These are phyloP conservation scores for Ectropis grisescens DNA, from an alignment of 1,140 invertebrate genomes.

Conservation along the genomic window DNA sequence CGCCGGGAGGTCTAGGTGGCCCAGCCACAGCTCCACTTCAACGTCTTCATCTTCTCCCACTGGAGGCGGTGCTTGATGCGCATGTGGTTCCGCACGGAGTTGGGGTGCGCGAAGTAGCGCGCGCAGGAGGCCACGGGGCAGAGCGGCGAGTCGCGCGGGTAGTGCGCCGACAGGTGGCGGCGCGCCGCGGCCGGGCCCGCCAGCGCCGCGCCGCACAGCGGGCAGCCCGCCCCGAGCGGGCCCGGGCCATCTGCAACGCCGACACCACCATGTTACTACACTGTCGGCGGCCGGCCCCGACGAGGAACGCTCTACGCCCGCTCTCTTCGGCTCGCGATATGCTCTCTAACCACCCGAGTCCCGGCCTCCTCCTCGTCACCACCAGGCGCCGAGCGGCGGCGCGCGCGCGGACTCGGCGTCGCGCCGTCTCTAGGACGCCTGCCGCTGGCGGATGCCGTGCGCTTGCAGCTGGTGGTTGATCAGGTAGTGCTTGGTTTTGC, in stretches of 20 bases:
- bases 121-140: slow-evolving; percentile 82
- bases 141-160: slow-evolving; percentile 83
- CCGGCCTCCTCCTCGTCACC: slow-evolving; percentile 18
- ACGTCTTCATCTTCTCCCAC: slow-evolving; percentile 85
- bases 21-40: slow-evolving; percentile 79
- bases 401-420: slow-evolving; percentile 79
- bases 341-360: too few species aligned
- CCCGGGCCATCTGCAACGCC: slow-evolving; percentile 65
- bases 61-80: slow-evolving; percentile 82
- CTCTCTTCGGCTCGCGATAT: slow-evolving; percentile 3
- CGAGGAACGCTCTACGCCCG: slow-evolving; percentile 8
- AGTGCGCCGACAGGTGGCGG: slow-evolving; percentile 83
- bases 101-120: slow-evolving; percentile 82
- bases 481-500: slow-evolving; percentile 83
- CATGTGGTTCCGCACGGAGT: slow-evolving; percentile 88
- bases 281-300: slow-evolving; percentile 30
- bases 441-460: slow-evolving; percentile 77
- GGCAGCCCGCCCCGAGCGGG: slow-evolving; percentile 64
- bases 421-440: slow-evolving; percentile 71
- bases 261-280: slow-evolving; percentile 52
- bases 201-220: slow-evolving; percentile 75
- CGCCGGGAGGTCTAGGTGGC: slow-evolving; percentile 21
- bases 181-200: slow-evolving; percentile 76
- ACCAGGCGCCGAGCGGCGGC: slow-evolving; percentile 62
- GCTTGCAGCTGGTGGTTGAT: slow-evolving; percentile 83